Evolutionary conservation across 2,113 vertebrate genomes (phyloP), one percentile per base, ranked within the genome.

Genomic region (Mugil cephalus): DNA sequence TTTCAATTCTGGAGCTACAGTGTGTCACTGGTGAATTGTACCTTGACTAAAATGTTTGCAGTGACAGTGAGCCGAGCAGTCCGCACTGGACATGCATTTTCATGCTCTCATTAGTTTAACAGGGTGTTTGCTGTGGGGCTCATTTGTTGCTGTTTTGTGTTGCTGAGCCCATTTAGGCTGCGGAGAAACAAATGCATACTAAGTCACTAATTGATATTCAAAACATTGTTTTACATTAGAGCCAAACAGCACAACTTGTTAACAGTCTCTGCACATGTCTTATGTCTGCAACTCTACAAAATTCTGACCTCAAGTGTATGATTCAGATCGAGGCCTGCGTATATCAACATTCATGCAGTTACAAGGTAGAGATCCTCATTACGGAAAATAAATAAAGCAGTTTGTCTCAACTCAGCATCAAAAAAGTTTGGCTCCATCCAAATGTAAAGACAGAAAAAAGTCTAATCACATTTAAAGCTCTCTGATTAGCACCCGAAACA

Each of bases 71-170:
- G 36, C 43, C 15, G 56, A 88, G 65, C 68, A 46, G 42, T 46
- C 12, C 12, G 14, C 18, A 11, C 53, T 11, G 60, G 63, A 71
- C 79, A 51, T 74, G 51, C 17, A 46, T 74, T 76, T 76, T 50
- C 50, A 64, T 19, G 14, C 43, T 59, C 66, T 74, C 77, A 81
- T 79, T 87, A 67, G 54, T 80, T 70, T 66, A 59, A 69, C 66
- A 47, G 46, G 60, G 51, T 81, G 54, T 87, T 69, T 48, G 64
- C 82, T 61, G 36, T 10, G 40, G 66, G 45, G 42, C 76, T 82
- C 69, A 52, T 82, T 82, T 74, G 81, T 61, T 65, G 64, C 73
- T 77, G 64, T 77, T 86, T 77, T 69, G 61, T 78, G 61, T 79
- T 63, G 51, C 70, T 66, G 43, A 61, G 74, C 66, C 78, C 81